Evolutionary conservation across 2,888 invertebrate genomes (phyloP).

Genomic region (Dasypolia templi): DNA sequence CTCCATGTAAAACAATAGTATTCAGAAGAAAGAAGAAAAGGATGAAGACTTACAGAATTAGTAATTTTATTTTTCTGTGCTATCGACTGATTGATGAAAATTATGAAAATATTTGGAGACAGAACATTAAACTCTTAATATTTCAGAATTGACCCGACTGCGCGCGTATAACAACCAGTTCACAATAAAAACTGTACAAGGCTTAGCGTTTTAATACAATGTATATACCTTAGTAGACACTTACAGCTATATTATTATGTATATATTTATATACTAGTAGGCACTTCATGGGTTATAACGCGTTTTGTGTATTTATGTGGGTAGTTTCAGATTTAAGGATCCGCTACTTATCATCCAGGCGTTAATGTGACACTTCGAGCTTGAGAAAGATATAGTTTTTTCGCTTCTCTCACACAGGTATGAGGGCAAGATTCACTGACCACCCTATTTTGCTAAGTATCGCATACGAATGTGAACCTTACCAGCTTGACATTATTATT

Average conservation of each 20-base stretch:
- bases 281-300: constrained; percentile 80
- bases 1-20: neutral
- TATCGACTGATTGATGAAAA: too few relatives aligned
- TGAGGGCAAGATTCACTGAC: too few relatives aligned
- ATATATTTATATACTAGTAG: constrained; percentile 79
- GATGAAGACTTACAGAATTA: neutral
- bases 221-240: constrained; percentile 67
- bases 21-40: too few relatives aligned
- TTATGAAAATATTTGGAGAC: neutral
- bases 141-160: neutral
- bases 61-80: neutral
- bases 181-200: constrained; percentile 14
- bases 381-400: too few relatives aligned
- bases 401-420: too few relatives aligned
- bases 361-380: too few relatives aligned
- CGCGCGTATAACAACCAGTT: constrained; percentile 8
- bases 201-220: constrained; percentile 61
- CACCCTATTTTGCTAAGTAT: too few relatives aligned
- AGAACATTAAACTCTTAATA: neutral
- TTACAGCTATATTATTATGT: constrained; percentile 70
- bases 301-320: constrained; percentile 54
- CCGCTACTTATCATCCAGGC: too few relatives aligned
- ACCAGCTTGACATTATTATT: too few relatives aligned
- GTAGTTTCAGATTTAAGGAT: neutral
- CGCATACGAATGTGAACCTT: too few relatives aligned